Conservation (phyloP, 2,888 invertebrate species). For the Zygothrica quintamaculata region DNA sequence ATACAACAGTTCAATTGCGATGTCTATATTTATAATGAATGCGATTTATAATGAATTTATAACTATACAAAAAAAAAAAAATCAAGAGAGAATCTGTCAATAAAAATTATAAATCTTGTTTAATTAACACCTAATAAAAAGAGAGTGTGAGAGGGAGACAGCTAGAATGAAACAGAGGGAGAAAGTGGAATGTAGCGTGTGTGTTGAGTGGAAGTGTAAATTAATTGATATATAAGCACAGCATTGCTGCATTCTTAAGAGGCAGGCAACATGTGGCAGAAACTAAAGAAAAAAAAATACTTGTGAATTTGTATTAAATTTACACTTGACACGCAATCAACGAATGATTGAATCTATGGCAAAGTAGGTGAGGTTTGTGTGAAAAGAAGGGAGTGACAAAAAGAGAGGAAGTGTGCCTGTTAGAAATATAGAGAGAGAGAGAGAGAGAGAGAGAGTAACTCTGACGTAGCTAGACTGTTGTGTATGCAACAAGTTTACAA, state of each 20-base stretch:
- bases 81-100: background rate
- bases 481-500: constrained; percentile 52
- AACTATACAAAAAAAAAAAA: background rate
- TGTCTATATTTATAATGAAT: too few species aligned
- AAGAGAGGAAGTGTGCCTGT: constrained; percentile 23
- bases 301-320: constrained; percentile 38
- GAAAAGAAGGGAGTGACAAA: constrained; percentile 1
- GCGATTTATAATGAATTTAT: background rate
- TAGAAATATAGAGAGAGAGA: constrained; percentile 2
- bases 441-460: background rate
- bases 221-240: constrained; percentile 43
- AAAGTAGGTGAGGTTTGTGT: too few species aligned
- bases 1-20: too few species aligned
- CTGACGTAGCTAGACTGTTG: constrained; percentile 4
- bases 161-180: too few species aligned
- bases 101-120: constrained; percentile 34
- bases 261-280: background rate
- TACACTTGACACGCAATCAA: constrained; percentile 61
- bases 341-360: constrained; percentile 40
- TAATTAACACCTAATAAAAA: constrained; percentile 42
- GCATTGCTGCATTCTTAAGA: constrained; percentile 10
- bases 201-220: too few species aligned
- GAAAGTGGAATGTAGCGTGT: too few species aligned
- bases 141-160: constrained; percentile 1
- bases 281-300: constrained; percentile 3